These are phyloP conservation scores for Sylvietta virens DNA, from an alignment of 2,113 vertebrate species.

Conservation along the genomic window DNA sequence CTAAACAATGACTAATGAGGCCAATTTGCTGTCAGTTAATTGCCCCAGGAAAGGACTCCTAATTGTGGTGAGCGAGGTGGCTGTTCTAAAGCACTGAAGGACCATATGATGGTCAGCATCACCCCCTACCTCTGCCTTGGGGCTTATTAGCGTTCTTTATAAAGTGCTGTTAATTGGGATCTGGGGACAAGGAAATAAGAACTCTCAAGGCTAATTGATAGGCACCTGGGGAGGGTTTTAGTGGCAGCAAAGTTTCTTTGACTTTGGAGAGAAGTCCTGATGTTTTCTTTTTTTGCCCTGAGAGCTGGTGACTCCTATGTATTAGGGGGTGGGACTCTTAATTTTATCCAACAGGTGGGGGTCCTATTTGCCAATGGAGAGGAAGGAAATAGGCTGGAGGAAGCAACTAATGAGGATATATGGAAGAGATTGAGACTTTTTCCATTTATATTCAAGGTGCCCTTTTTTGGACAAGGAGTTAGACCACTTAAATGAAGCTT, in stretches of 20 bases:
- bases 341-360: background rate
- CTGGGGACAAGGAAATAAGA: slow-evolving; percentile 59
- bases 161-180: slow-evolving; percentile 64
- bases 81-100: slow-evolving; percentile 38
- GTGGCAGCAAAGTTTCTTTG: slow-evolving; percentile 32
- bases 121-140: slow-evolving; percentile 33
- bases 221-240: slow-evolving; percentile 45
- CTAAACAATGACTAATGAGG: slow-evolving; percentile 62
- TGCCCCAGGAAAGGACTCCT: slow-evolving; percentile 51
- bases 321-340: background rate
- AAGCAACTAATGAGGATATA: slow-evolving; percentile 20
- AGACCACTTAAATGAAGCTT: background rate
- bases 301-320: background rate
- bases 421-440: background rate
- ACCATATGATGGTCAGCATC: slow-evolving; percentile 17
- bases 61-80: slow-evolving; percentile 51
- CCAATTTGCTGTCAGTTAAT: slow-evolving; percentile 62
- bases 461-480: background rate
- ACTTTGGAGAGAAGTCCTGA: slow-evolving; percentile 24
- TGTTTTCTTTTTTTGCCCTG: slow-evolving; percentile 6
- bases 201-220: slow-evolving; percentile 58
- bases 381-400: background rate
- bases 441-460: background rate
- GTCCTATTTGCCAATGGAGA: background rate
- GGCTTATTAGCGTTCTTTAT: slow-evolving; percentile 31